A percentile compares a stretch with the other conserved stretches of the same genome.
Evolutionary conservation across 2,888 invertebrate genomes (phyloP).

Genomic region (Xylota sylvarum): DNA sequence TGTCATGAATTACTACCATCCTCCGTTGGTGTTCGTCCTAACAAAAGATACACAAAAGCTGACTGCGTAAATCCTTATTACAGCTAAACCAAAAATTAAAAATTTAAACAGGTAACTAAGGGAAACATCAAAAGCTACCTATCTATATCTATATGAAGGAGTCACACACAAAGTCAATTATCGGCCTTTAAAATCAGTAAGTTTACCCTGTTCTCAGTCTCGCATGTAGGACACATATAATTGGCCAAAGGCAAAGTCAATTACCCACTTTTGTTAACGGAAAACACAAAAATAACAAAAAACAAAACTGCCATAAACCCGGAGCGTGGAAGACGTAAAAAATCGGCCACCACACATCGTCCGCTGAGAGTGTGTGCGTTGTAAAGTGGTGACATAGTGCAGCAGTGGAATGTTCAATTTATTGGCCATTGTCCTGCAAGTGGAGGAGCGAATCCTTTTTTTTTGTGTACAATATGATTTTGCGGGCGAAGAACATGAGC

Average conservation of each 20-base stretch:
- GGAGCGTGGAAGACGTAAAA: conserved; percentile 56
- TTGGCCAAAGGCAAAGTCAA: conserved; percentile 70
- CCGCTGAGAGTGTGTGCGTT: not conserved
- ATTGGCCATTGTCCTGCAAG: conserved; percentile 42
- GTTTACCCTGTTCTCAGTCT: conserved; percentile 10
- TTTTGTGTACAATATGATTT: conserved; percentile 19
- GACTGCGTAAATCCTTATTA: conserved; percentile 57
- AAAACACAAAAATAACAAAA: conserved; percentile 58
- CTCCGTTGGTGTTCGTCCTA: not conserved
- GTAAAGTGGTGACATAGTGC: conserved; percentile 35
- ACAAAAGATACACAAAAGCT: not conserved
- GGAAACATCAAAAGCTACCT: conserved; percentile 35
- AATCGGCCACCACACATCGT: conserved; percentile 15
- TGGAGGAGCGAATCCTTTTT: conserved; percentile 11
- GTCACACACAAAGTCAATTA: conserved; percentile 44
- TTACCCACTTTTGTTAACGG: conserved; percentile 61
- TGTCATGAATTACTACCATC: conserved; percentile 27
- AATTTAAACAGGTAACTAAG: conserved; percentile 15
- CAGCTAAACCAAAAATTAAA: conserved; percentile 37
- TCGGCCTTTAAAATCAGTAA: conserved; percentile 44
- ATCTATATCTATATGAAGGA: not conserved
- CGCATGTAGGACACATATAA: conserved; percentile 61
- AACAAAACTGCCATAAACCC: conserved; percentile 30
- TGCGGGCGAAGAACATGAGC: conserved; percentile 28
- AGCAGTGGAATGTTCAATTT: conserved; percentile 41